Conservation (phyloP, 2,888 invertebrate species). For the Philhelius pedissequus region DNA sequence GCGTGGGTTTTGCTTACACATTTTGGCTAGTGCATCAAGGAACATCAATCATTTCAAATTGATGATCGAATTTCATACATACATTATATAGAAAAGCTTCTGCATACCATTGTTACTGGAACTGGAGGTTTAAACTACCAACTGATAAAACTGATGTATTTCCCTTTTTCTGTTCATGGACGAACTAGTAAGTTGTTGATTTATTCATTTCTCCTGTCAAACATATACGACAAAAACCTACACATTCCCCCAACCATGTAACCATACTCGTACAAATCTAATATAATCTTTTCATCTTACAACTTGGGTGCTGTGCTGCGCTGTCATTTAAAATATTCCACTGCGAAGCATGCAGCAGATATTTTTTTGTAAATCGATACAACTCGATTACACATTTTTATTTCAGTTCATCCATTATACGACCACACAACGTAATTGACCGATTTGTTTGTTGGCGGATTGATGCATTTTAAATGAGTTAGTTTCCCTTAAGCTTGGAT, state of each 20-base stretch:
- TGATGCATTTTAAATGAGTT: background rate
- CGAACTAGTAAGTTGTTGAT: background rate
- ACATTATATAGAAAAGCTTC: background rate
- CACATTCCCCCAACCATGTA: background rate
- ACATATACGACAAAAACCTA: background rate
- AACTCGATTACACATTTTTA: background rate
- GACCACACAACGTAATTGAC: background rate
- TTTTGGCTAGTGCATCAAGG: background rate
- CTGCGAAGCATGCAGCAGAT: background rate
- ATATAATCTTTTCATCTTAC: background rate
- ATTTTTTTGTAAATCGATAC: background rate
- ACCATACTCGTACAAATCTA: no score
- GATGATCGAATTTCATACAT: background rate
- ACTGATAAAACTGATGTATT: background rate
- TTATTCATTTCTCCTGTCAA: background rate
- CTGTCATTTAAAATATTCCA: background rate
- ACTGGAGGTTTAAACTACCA: background rate
- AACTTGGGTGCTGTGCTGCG: background rate
- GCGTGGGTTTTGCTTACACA: background rate
- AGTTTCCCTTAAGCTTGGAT: no score
- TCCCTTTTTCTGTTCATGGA: background rate
- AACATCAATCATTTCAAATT: constrained; percentile 2
- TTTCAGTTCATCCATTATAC: background rate
- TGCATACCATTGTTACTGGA: background rate
- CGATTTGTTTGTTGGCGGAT: background rate